Evolutionary conservation across 2,113 vertebrate species (phyloP).

Genomic region (Phalacrocorax aristotelis): DNA sequence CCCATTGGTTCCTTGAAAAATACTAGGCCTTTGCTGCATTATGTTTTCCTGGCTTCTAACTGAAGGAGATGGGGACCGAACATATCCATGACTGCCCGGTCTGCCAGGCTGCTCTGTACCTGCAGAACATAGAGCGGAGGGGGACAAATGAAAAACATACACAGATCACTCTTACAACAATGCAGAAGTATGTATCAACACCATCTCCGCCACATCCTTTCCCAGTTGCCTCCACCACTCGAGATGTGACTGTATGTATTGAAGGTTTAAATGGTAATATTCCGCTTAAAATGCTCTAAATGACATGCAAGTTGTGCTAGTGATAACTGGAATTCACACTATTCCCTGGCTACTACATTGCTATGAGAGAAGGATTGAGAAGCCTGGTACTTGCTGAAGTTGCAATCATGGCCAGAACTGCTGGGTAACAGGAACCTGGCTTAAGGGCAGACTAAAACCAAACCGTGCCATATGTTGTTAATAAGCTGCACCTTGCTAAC

Average conservation of each 20-base stretch:
- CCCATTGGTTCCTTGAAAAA: slow-evolving; percentile 92
- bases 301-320: background rate
- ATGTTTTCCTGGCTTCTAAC: slow-evolving; percentile 89
- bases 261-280: background rate
- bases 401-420: background rate
- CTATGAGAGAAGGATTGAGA: background rate
- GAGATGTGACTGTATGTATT: background rate
- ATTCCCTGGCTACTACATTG: background rate
- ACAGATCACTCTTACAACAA: background rate
- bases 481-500: background rate
- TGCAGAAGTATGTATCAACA: background rate
- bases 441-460: background rate
- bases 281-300: background rate
- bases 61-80: slow-evolving; percentile 90
- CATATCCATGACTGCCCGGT: slow-evolving; percentile 88
- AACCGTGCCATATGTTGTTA: background rate
- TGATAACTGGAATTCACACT: background rate
- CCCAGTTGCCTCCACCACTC: background rate
- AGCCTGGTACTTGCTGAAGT: background rate
- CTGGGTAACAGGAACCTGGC: background rate
- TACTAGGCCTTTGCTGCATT: slow-evolving; percentile 93
- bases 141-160: background rate
- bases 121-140: background rate
- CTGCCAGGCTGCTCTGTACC: slow-evolving; percentile 87
- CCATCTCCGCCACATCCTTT: background rate